These are phyloP conservation scores for Protobothrops mucrosquamatus DNA, from an alignment of 2,113 vertebrate species.

Conservation along the genomic window DNA sequence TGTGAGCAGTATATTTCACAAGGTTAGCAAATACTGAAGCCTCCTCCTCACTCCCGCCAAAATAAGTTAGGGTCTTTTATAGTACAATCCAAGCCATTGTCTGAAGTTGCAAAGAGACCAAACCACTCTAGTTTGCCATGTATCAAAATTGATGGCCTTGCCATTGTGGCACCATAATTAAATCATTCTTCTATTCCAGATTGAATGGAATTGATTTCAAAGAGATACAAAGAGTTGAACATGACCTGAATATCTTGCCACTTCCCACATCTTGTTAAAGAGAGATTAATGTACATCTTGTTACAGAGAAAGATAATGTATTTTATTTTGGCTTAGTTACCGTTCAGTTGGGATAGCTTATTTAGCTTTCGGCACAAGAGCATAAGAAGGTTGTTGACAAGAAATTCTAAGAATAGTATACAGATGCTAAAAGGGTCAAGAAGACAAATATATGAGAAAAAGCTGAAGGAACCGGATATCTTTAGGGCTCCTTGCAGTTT, in stretches of 20 bases:
- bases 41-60: neutral
- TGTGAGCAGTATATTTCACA: too few species aligned
- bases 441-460: constrained; percentile 8
- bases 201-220: neutral
- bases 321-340: constrained; percentile 1
- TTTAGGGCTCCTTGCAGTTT: neutral
- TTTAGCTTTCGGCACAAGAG: neutral
- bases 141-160: neutral
- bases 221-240: neutral
- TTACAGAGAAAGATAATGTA: neutral
- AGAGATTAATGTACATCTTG: neutral
- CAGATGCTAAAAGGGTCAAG: neutral
- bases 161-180: neutral
- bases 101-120: neutral
- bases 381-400: neutral
- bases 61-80: neutral
- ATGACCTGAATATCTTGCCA: neutral
- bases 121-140: neutral
- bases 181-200: neutral
- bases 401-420: neutral
- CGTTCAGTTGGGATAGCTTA: neutral
- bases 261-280: neutral
- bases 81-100: neutral
- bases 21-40: neutral
- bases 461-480: neutral